These are phyloP conservation scores for Atherinosoma microstoma DNA, from an alignment of 2,797 vertebrate genomes.

Conservation along the genomic window DNA sequence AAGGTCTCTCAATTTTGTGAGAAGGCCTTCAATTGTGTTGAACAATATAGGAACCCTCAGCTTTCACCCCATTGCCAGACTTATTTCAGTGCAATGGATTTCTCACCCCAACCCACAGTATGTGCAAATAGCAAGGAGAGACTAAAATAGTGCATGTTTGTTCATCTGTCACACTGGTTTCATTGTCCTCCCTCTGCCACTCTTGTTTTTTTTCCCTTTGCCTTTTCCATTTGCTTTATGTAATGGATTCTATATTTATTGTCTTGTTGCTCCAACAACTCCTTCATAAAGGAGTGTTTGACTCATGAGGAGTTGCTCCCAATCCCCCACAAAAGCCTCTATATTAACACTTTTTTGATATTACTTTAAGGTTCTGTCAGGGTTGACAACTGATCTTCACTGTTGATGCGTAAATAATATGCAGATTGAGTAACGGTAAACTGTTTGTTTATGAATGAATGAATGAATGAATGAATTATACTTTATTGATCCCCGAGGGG, in stretches of 20 bases:
- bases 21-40: conserved; percentile 9
- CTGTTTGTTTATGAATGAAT: too few species aligned
- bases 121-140: conserved; percentile 4
- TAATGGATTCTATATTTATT: conserved; percentile 54
- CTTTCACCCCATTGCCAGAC: conserved; percentile 6
- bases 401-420: background rate
- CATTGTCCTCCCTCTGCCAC: conserved; percentile 10
- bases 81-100: conserved; percentile 25
- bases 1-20: background rate
- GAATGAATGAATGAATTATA: too few species aligned
- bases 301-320: conserved; percentile 34
- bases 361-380: background rate
- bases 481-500: too few species aligned
- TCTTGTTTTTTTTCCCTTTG: conserved; percentile 5
- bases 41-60: conserved; percentile 19
- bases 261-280: conserved; percentile 24
- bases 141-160: conserved; percentile 7
- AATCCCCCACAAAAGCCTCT: conserved; percentile 8
- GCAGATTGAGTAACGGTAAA: background rate
- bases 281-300: conserved; percentile 45
- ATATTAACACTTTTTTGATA: background rate
- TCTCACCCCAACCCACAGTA: conserved; percentile 1
- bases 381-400: background rate
- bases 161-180: conserved; percentile 32
- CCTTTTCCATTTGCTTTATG: conserved; percentile 17